Conservation (phyloP, 2,797 vertebrate species). For the Danionella dracula region DNA sequence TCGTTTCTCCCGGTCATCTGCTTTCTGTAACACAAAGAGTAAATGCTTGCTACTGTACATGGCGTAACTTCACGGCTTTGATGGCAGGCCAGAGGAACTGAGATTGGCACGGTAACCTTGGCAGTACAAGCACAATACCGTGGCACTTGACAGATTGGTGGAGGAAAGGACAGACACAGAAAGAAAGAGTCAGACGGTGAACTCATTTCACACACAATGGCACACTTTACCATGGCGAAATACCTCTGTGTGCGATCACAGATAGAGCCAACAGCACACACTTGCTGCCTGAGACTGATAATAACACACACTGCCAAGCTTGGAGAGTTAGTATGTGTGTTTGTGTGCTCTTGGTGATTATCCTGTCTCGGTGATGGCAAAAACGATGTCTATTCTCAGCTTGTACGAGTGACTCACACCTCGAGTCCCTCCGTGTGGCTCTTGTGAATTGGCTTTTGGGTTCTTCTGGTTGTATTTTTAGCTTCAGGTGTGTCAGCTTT, state of each 20-base stretch:
- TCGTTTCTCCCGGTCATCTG: slow-evolving; percentile 92
- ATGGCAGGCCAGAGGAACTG: neutral
- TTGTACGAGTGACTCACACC: slow-evolving; percentile 18
- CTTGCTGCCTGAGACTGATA: slow-evolving; percentile 45
- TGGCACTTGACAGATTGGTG: neutral
- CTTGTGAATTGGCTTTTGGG: slow-evolving; percentile 7
- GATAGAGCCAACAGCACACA: slow-evolving; percentile 42
- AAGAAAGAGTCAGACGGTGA: slow-evolving; percentile 19
- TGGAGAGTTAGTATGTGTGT: slow-evolving; percentile 5
- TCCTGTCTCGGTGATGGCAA: slow-evolving; percentile 22
- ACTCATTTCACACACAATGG: slow-evolving; percentile 42
- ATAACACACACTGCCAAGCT: slow-evolving; percentile 36
- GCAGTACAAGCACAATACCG: slow-evolving; percentile 1
- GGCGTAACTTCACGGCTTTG: neutral
- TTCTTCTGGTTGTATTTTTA: slow-evolving; percentile 25
- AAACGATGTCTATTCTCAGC: slow-evolving; percentile 37
- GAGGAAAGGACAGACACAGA: slow-evolving; percentile 3
- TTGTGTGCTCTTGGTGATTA: slow-evolving; percentile 18
- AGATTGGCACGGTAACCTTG: neutral
- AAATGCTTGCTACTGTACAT: neutral
- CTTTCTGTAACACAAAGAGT: slow-evolving; percentile 80
- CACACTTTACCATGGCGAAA: slow-evolving; percentile 39
- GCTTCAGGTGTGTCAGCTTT: neutral
- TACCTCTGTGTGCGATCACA: slow-evolving; percentile 44
- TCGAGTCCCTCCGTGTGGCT: slow-evolving; percentile 9